Evolutionary conservation across 2,888 invertebrate genomes (phyloP), one percentile per base, ranked within the genome.

Genomic region (Arenicola marina): DNA sequence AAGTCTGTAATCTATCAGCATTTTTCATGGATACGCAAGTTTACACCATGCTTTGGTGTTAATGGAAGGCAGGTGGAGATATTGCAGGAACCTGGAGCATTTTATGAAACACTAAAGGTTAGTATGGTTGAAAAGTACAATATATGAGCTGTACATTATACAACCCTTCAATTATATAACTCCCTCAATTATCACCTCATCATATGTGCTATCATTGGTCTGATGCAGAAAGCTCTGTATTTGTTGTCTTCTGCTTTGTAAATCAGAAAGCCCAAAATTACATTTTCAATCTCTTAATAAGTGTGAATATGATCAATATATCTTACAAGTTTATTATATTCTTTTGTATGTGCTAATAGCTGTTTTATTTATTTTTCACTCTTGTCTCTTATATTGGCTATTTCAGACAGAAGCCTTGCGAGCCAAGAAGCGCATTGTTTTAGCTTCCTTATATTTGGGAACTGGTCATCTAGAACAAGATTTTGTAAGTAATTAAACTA

Each of bases 401-500:
- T 38, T 38, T 38, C 72, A 84, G 83, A 61, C 72, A 18, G 75
- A 77, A 63, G 70, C 77, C n/a, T 61, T 61, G 38, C 72, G 66
- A 31, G 80, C 85, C 4, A 78, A 78, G 63, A 69, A 73, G 43
- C 76, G 86, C 59, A 80, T 86, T 44, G 75, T 83, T 0, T 83
- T 99, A 56, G 92, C 93, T 2, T 96, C 98, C 65, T 85, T 99
- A 15, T 99, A 99, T 80, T 85, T 98, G 62, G 98, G 99, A 18
- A 95, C 91, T 56, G 96, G 96, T 0, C 80, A 87, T 24, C 84
- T 94, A 72, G 98, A 98, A 83, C 86, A 87, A 62, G 87, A 89
- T 57, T 85, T 99, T 77, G 90, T 89, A 79, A 53, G 53, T 51
- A 7, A 21, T 48, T 24, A 21, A 7, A 38, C 18, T 38, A 38